phyloP scores from a whole-genome alignment of 2,113 vertebrate species.

The Crotophaga sulcirostris region DNA sequence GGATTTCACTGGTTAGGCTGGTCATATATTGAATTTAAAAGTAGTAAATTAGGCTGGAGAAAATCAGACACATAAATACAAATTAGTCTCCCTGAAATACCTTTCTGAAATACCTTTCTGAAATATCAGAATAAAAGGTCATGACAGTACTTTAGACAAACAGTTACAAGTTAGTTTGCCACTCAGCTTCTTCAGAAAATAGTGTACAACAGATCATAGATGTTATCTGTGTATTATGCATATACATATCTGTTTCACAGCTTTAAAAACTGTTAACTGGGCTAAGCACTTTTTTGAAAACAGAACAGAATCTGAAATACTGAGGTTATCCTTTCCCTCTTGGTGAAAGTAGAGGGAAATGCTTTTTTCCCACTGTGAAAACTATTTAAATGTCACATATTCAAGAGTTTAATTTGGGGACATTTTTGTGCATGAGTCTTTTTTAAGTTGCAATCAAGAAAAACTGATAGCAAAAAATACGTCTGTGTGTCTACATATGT shows the following conservation, averaged over 20 bases:
- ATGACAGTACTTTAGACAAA: background rate
- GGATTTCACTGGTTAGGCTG: background rate
- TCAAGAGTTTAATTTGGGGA: background rate
- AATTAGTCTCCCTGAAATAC: background rate
- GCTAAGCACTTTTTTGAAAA: background rate
- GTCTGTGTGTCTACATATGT: background rate
- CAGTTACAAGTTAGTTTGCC: background rate
- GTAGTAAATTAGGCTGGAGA: background rate
- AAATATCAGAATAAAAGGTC: background rate
- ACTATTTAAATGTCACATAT: background rate
- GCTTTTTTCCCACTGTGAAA: background rate
- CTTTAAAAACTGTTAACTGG: background rate
- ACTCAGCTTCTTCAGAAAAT: background rate
- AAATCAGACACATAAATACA: background rate
- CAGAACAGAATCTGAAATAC: background rate
- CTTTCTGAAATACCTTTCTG: background rate
- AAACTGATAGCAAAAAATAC: background rate
- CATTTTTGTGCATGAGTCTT: background rate
- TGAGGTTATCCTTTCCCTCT: background rate
- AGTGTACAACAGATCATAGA: too few species aligned
- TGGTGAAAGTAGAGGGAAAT: background rate
- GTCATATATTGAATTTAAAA: constrained; percentile 21
- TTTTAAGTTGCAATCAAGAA: background rate
- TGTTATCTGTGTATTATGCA: background rate
- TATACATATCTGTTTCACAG: background rate